Percentiles rank a stretch among this genome's conserved stretches.
phyloP scores from a whole-genome alignment of 2,888 invertebrate genomes.

The Drosophila suboccidentalis region DNA sequence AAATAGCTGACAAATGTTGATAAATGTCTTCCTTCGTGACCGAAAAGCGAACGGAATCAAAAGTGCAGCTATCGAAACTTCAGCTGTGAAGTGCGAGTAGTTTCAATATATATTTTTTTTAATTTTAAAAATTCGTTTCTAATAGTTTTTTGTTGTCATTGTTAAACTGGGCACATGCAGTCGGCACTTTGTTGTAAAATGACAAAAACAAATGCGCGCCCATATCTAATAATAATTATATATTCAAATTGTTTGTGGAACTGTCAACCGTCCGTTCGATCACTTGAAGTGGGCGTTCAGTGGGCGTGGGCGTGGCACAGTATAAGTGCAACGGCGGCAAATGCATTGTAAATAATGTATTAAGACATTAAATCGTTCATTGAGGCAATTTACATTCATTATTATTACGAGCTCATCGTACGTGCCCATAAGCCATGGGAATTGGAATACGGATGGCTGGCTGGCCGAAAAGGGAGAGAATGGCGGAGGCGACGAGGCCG shows the following conservation, averaged over 20 bases:
- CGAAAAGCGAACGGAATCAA: constrained; percentile 27
- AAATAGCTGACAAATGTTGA: constrained; percentile 66
- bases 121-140: constrained; percentile 15
- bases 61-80: constrained; percentile 39
- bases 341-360: constrained; percentile 76
- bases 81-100: constrained; percentile 42
- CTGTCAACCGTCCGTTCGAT: constrained; percentile 39
- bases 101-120: constrained; percentile 29
- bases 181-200: constrained; percentile 62
- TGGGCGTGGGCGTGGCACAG: constrained; percentile 47
- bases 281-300: constrained; percentile 34
- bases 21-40: constrained; percentile 70
- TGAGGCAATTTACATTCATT: constrained; percentile 81
- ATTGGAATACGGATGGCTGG: constrained; percentile 59
- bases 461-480: constrained; percentile 5
- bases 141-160: constrained; percentile 34
- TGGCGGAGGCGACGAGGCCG: constrained; percentile 9
- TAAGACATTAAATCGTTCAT: constrained; percentile 84
- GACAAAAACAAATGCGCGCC: constrained; percentile 24
- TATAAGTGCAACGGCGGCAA: constrained; percentile 41
- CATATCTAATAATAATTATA: constrained; percentile 51
- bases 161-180: constrained; percentile 56
- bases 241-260: constrained; percentile 67
- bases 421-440: constrained; percentile 84
- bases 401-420: constrained; percentile 75